Percentiles rank a stretch among this genome's conserved stretches.
These are phyloP conservation scores for Pelecanoides urinatrix DNA, from an alignment of 2,113 vertebrate genomes.

Conservation along the genomic window DNA sequence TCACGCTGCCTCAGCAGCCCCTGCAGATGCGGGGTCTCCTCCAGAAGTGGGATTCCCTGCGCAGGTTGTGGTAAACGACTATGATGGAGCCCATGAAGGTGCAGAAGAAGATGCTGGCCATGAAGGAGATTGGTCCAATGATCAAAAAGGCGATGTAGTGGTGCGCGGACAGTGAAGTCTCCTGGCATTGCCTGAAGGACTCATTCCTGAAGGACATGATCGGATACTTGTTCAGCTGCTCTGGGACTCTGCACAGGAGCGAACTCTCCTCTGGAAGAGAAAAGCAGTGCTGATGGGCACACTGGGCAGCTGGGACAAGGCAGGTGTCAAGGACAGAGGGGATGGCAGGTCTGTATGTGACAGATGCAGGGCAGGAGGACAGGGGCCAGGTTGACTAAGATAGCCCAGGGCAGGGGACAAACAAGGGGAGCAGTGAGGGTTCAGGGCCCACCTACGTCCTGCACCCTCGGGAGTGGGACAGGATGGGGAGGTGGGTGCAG, in stretches of 20 bases:
- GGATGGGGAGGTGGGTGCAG: not conserved
- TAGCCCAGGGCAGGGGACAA: accelerated
- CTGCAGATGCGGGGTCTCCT: not conserved
- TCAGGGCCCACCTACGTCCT: not conserved
- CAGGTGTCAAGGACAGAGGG: not conserved
- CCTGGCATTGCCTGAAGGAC: slow-evolving; percentile 71
- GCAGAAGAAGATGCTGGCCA: slow-evolving; percentile 71
- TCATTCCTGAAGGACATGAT: slow-evolving; percentile 61
- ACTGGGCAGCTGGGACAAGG: not conserved
- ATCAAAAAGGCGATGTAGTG: slow-evolving; percentile 47
- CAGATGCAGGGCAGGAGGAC: not conserved
- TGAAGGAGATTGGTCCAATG: slow-evolving; percentile 67
- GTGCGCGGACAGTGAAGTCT: not conserved
- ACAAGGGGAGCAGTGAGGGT: not conserved
- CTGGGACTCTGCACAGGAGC: slow-evolving; percentile 52
- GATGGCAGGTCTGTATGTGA: not conserved
- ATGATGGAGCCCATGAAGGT: slow-evolving; percentile 40
- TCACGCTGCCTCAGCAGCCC: not conserved
- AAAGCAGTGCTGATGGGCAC: not conserved
- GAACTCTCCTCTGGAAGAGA: slow-evolving; percentile 62
- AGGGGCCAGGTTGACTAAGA: not conserved
- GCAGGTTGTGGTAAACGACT: slow-evolving; percentile 36
- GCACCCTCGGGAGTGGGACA: not conserved
- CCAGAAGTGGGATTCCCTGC: not conserved
- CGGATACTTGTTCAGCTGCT: slow-evolving; percentile 19